These are phyloP conservation scores for Psammodynastes pulverulentus DNA, from an alignment of 2,113 vertebrate genomes.

Conservation along the genomic window DNA sequence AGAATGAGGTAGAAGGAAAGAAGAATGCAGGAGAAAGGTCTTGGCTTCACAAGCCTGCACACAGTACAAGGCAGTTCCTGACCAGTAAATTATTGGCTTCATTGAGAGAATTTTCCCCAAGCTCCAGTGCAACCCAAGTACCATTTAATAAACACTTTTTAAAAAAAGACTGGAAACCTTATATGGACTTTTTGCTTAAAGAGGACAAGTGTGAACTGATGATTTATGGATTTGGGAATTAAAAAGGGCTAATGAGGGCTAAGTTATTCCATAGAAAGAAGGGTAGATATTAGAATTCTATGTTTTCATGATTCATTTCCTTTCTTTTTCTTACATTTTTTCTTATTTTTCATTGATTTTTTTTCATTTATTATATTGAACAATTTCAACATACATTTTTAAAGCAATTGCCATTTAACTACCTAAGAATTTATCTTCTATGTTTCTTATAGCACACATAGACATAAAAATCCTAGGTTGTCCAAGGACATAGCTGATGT, in stretches of 20 bases:
- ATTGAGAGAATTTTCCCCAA: not conserved
- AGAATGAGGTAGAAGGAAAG: not conserved
- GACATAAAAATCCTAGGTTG: not conserved
- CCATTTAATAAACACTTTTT: not conserved
- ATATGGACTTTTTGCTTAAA: not conserved
- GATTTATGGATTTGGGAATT: not conserved
- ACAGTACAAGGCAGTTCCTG: not conserved
- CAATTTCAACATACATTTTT: not conserved
- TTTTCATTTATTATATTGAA: not conserved
- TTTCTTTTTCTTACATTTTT: not conserved
- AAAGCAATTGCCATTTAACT: not conserved
- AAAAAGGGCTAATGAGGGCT: not conserved
- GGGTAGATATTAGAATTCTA: not conserved
- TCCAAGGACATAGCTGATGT: not conserved
- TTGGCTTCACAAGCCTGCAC: not conserved
- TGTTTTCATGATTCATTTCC: not conserved
- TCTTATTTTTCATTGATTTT: not conserved
- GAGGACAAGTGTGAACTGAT: not conserved
- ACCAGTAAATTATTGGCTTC: not conserved
- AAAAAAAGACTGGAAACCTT: not conserved
- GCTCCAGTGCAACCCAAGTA: not conserved
- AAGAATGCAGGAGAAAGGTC: not conserved
- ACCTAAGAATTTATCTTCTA: not conserved
- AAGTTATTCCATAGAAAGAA: not conserved
- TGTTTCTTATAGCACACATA: not conserved